Conservation (phyloP, 2,113 vertebrate species). For the Coracopsis vasa region DNA sequence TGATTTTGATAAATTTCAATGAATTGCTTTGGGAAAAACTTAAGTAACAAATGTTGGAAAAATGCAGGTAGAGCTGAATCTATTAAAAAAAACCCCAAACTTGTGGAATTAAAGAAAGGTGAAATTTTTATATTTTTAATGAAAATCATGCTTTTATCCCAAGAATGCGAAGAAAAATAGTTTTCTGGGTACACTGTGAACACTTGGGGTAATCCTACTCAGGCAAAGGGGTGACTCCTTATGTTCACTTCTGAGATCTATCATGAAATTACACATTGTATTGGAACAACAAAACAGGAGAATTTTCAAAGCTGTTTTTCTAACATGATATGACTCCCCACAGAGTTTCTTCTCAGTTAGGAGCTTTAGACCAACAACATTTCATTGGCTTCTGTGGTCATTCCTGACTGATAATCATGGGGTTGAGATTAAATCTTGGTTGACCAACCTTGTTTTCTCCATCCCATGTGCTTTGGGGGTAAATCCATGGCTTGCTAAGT, state of each 20-base stretch:
- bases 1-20: neutral
- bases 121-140: neutral
- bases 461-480: neutral
- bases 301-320: neutral
- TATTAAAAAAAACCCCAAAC: neutral
- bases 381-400: neutral
- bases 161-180: neutral
- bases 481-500: neutral
- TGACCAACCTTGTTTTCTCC: neutral
- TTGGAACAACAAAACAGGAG: neutral
- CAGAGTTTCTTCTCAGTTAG: neutral
- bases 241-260: neutral
- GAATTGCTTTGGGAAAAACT: neutral
- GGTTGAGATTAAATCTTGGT: neutral
- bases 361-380: neutral
- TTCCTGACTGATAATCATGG: neutral
- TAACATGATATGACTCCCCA: neutral
- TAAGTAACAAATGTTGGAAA: neutral
- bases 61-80: neutral
- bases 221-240: neutral
- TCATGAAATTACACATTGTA: neutral
- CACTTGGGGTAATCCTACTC: neutral
- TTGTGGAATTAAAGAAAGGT: neutral
- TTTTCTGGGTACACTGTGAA: neutral
- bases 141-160: rapidly evolving